These are phyloP conservation scores for Tenthredo livida DNA, from an alignment of 2,888 invertebrate species.

Conservation along the genomic window DNA sequence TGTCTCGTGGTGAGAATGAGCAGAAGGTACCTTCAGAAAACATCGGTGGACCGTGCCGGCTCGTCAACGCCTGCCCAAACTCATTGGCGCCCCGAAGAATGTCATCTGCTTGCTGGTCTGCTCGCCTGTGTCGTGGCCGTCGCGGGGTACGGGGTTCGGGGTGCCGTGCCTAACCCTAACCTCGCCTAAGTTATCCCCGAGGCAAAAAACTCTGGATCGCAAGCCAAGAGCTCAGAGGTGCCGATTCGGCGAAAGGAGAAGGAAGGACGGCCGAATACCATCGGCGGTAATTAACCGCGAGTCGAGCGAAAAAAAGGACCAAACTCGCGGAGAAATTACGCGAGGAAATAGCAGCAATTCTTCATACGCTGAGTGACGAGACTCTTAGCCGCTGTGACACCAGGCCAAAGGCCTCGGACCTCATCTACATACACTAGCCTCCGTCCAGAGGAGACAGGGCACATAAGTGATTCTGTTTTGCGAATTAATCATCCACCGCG, in stretches of 20 bases:
- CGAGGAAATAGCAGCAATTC: constrained; percentile 11
- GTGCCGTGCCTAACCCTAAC: constrained; percentile 24
- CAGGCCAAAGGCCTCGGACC: not conserved
- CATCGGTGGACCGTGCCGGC: constrained; percentile 73
- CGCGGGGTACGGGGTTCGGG: not conserved
- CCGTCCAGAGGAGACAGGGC: not conserved
- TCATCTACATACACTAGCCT: constrained; percentile 11
- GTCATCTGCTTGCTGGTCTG: constrained; percentile 67
- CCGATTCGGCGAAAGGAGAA: constrained; percentile 41
- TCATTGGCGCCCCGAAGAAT: constrained; percentile 75
- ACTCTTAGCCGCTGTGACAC: not conserved
- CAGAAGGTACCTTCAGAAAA: constrained; percentile 68
- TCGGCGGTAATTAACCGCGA: constrained; percentile 60
- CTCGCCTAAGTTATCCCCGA: constrained; percentile 17
- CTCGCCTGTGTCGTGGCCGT: not conserved
- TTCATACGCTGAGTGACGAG: constrained; percentile 3
- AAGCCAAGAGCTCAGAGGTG: constrained; percentile 15
- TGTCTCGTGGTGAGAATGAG: constrained; percentile 57
- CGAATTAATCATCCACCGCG: not conserved
- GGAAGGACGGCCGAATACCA: constrained; percentile 33
- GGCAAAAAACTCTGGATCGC: constrained; percentile 43
- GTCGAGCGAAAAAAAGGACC: constrained; percentile 60
- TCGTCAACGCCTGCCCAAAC: constrained; percentile 75
- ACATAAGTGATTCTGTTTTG: not conserved
- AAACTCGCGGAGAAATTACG: not conserved